These are phyloP conservation scores for Bimastos eiseni DNA, from an alignment of 2,888 invertebrate genomes.

Conservation along the genomic window DNA sequence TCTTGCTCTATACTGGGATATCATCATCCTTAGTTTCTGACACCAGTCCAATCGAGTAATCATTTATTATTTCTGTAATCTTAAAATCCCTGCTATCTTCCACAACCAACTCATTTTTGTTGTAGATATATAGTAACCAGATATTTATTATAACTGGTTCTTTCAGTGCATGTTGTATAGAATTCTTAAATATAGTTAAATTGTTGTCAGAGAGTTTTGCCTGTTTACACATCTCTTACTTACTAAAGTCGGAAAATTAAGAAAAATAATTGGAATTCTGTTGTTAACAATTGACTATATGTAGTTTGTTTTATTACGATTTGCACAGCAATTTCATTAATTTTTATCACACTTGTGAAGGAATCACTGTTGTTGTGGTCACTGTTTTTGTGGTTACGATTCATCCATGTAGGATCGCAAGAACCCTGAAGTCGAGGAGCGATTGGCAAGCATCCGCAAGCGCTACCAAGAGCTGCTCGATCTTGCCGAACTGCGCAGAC, in stretches of 20 bases:
- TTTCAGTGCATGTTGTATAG: neutral
- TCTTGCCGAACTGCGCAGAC: conserved; percentile 90
- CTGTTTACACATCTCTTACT: neutral
- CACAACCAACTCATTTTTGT: too few species aligned
- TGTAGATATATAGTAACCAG: neutral
- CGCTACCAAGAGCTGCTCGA: conserved; percentile 93
- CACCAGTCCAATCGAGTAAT: too few species aligned
- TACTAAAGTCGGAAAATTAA: neutral
- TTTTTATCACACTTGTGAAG: neutral
- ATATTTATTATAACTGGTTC: neutral
- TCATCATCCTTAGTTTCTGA: too few species aligned
- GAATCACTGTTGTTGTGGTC: neutral
- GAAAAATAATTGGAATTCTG: neutral
- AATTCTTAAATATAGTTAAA: neutral
- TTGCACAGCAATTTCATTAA: neutral
- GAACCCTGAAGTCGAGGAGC: conserved; percentile 74
- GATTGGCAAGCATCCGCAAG: conserved; percentile 86
- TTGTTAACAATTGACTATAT: neutral
- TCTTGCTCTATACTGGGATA: too few species aligned
- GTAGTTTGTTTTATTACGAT: neutral
- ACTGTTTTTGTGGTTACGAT: neutral
- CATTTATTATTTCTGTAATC: too few species aligned
- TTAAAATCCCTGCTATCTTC: too few species aligned
- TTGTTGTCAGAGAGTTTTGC: neutral
- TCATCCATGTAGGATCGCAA: conserved; percentile 63